Base-by-base conservation (phyloP, 1,140 invertebrate species). In the Eurosta solidaginis region DNA sequence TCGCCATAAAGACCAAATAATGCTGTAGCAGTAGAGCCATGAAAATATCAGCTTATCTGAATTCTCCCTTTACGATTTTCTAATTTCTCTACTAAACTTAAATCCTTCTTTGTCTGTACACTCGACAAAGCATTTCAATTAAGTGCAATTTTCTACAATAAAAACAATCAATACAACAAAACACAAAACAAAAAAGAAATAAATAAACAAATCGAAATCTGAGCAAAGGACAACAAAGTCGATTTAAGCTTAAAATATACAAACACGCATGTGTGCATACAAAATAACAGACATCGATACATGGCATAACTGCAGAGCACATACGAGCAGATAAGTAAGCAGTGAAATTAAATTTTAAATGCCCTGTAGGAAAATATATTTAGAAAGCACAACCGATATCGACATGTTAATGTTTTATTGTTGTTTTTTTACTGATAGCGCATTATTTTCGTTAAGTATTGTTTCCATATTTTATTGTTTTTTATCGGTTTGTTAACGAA, bases 41-140 rank as follows among this genome's bases (percentile, higher is more conserved):
- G 4, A 12, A 54, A n/a, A 36, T 59, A 17, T 59, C 0, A n/a
- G 29, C 54, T 59, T 36, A 59, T 59, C 54, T 33, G 29, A 14
- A 33, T 36, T 59, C 29, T 59, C 17, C 14, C n/a, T 59, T 59
- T n/a, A n/a, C 54, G 54, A 9, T 36, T 59, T 59, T 59, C 54
- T 12, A 59, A 33, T 59, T 36, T 33, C 54, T 49, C 17, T 2
- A 36, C 33, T 59, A n/a, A 25, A 59, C 29, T 27, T 29, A 59
- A 17, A 36, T 36, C 54, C 54, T 25, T 29, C 54, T 36, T 59
- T 59, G 54, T 36, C 54, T 59, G n/a, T 59, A 59, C 54, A 59
- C 54, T 59, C 54, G 54, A 59, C 54, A 59, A 59, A 59, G 54
- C 54, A 59, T 59, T 59, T 33, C 54, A 59, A 59, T 59, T 59